Base-by-base conservation (phyloP, 2,113 vertebrate species). In the Xenopus laevis region DNA sequence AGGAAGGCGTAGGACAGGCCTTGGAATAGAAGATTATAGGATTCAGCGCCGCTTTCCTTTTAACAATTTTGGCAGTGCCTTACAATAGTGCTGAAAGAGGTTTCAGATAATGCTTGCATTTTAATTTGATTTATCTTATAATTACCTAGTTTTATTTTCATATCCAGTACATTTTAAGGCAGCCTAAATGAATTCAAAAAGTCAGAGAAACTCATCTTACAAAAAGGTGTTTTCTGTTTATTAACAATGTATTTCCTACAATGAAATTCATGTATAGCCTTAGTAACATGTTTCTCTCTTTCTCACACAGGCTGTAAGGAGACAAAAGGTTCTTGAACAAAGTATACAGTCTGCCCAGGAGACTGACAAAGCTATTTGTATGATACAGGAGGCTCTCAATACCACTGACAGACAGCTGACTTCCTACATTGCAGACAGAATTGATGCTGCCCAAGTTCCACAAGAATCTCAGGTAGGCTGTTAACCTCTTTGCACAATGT, bases 391-490 rank as follows among this genome's bases (percentile, higher is more conserved):
- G 2, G 92, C 94, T 11, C 87, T 98, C 55, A 86, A 88, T 71
- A 86, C 81, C 74, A 92, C 93, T 21, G 95, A 98, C 82, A 93
- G 92, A n/a, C 94, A 98, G 86, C 82, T 99, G 58, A 74, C 89
- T 45, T 83, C 92, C 30, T 98, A 95, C 79, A 82, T 92, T 82
- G 85, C 90, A 3, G 94, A 98, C 83, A 93, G 94, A 76, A 89
- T 95, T 55, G 97, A 98, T n/a, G 97, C 96, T 75, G 91, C 88
- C 46, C 97, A 98, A 81, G 92, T 97, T 76, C 97, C 97, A 18
- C 96, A 98, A 87, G 96, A 98, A 84, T 92, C 97, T 27, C 97
- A 94, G 94, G 97, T 96, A 76, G 83, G 86, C 78, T 50, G 59
- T 69, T 63, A 77, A 69, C 64, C 64, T 40, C 6, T 40, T 40